These are phyloP conservation scores for Cantharis flavilabris DNA, from an alignment of 2,888 invertebrate species.

Conservation along the genomic window DNA sequence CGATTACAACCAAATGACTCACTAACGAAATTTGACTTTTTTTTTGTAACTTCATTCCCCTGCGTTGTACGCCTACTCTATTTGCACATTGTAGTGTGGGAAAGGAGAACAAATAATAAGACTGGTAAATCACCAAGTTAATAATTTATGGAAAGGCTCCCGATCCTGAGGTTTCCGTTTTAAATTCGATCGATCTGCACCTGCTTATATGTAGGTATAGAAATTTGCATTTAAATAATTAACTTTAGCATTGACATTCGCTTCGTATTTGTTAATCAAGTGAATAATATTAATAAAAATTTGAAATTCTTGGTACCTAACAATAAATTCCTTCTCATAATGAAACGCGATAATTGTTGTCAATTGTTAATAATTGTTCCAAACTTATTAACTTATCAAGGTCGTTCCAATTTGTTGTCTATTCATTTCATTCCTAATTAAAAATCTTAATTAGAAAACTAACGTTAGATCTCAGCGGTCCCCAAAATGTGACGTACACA, in stretches of 20 bases:
- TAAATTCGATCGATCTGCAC: not conserved
- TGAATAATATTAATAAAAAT: not conserved
- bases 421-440: conserved; percentile 9
- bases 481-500: not conserved
- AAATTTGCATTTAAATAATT: not conserved
- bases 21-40: not conserved
- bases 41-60: not conserved
- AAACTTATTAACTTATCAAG: conserved; percentile 17
- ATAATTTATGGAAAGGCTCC: not conserved
- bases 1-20: not conserved
- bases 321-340: not conserved
- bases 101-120: not conserved
- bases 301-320: not conserved
- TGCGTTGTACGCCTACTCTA: not conserved
- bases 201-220: not conserved
- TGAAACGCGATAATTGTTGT: conserved; percentile 5
- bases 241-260: not conserved
- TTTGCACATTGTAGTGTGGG: not conserved
- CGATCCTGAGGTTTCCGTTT: not conserved
- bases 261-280: not conserved
- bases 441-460: conserved; percentile 5
- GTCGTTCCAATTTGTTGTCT: conserved; percentile 8
- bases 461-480: not conserved
- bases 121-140: not conserved
- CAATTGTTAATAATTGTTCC: conserved; percentile 17